phyloP scores from a whole-genome alignment of 2,888 invertebrate species.

The Catocala nupta region DNA sequence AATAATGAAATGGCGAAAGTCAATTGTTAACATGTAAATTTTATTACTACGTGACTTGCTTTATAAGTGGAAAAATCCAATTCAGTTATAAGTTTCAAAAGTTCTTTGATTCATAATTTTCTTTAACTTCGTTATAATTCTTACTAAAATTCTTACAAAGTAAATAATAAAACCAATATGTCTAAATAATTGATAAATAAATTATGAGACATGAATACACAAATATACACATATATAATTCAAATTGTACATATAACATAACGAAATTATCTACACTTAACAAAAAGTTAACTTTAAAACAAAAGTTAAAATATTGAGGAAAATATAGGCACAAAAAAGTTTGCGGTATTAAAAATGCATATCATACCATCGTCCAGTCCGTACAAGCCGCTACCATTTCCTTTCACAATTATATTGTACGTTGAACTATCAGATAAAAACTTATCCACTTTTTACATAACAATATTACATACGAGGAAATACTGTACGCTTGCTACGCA shows the following conservation, averaged over 20 bases:
- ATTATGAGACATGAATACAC: too few species aligned
- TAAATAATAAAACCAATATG: too few species aligned
- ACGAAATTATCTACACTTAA: too few species aligned
- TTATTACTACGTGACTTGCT: constrained; percentile 7
- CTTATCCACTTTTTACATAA: constrained; percentile 86
- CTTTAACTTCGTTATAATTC: too few species aligned
- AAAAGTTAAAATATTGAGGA: background rate
- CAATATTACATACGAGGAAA: constrained; percentile 63
- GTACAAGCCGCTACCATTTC: constrained; percentile 77
- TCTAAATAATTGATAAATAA: too few species aligned
- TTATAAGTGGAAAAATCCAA: constrained; percentile 6
- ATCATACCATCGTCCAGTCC: constrained; percentile 79
- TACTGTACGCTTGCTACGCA: constrained; percentile 59
- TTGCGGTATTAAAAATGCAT: constrained; percentile 35
- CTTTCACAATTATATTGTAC: constrained; percentile 85
- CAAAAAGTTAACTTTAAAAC: too few species aligned
- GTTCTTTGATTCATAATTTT: too few species aligned
- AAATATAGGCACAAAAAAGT: constrained; percentile 8
- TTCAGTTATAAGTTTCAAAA: background rate
- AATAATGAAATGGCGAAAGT: constrained; percentile 21
- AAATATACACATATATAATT: too few species aligned
- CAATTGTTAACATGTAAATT: constrained; percentile 18
- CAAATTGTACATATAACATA: too few species aligned
- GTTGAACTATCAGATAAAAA: constrained; percentile 77
- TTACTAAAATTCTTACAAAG: too few species aligned